A percentile compares a stretch with the other conserved stretches of the same genome.
Conservation (phyloP, 2,888 invertebrate genomes). For the Meganola albula region DNA sequence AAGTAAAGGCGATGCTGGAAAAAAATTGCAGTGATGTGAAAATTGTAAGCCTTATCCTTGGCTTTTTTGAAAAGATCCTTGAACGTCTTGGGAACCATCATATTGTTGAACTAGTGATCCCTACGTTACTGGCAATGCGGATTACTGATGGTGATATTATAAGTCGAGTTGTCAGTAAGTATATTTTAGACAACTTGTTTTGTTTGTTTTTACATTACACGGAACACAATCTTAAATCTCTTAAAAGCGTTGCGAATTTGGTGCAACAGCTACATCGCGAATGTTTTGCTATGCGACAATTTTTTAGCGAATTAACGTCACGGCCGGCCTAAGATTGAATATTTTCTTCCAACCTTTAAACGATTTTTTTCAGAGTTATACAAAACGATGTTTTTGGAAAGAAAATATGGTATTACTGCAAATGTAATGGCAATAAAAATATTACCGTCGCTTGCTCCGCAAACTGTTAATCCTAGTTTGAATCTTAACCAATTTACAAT, state of each 20-base stretch:
- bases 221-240: no score
- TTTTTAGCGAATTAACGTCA: no score
- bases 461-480: conserved; percentile 88
- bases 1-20: conserved; percentile 88
- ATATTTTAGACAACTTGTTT: no score
- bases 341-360: no score
- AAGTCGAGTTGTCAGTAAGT: conserved; percentile 95
- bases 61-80: conserved; percentile 88
- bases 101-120: conserved; percentile 93
- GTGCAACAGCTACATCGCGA: no score
- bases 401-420: conserved; percentile 92
- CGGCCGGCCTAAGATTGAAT: no score
- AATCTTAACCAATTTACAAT: conserved; percentile 57
- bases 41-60: conserved; percentile 86
- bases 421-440: conserved; percentile 95
- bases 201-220: no score
- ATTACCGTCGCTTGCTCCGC: conserved; percentile 94
- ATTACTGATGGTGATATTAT: conserved; percentile 93
- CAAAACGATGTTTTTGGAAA: conserved; percentile 92
- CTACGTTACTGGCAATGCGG: conserved; percentile 90
- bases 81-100: conserved; percentile 90
- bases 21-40: conserved; percentile 88
- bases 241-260: no score
- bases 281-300: no score
- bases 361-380: conserved; percentile 86